Percentiles rank a stretch among this genome's conserved stretches.
Conservation (phyloP, 2,888 invertebrate genomes). For the Mythimna impura region DNA sequence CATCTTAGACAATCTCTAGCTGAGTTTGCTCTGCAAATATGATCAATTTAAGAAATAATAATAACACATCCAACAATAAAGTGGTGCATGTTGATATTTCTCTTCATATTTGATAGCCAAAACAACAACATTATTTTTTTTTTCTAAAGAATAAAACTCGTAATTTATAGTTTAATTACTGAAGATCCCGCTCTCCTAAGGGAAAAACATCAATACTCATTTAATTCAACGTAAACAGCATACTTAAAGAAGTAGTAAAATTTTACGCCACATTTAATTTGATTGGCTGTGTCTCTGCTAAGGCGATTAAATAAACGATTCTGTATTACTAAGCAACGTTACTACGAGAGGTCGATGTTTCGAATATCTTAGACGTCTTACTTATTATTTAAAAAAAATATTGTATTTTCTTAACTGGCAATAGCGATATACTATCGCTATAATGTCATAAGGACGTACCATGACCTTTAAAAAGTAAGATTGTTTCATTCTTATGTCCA, state of each 20-base stretch:
- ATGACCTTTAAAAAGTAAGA: too few relatives aligned
- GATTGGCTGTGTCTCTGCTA: constrained; percentile 28
- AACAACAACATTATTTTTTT: not conserved
- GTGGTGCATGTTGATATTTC: not conserved
- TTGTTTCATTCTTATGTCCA: too few relatives aligned
- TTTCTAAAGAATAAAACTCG: not conserved
- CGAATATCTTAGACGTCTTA: constrained; percentile 6
- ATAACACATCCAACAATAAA: not conserved
- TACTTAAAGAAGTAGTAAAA: constrained; percentile 34
- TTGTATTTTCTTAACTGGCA: constrained; percentile 7
- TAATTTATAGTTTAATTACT: constrained; percentile 23
- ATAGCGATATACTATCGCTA: not conserved
- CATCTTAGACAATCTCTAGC: not conserved
- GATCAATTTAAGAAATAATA: not conserved
- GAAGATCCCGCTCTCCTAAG: not conserved
- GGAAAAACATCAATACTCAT: constrained; percentile 34
- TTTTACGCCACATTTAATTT: constrained; percentile 47
- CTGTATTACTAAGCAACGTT: constrained; percentile 23
- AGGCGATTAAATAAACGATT: constrained; percentile 31
- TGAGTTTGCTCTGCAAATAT: not conserved
- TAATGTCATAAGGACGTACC: not conserved
- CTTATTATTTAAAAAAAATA: constrained; percentile 12
- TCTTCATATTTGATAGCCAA: not conserved
- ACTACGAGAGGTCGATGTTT: constrained; percentile 19
- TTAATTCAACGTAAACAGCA: constrained; percentile 38